Percentiles rank a stretch among this genome's conserved stretches.
Conservation (phyloP, 2,113 vertebrate species). For the Erythrolamprus reginae region DNA sequence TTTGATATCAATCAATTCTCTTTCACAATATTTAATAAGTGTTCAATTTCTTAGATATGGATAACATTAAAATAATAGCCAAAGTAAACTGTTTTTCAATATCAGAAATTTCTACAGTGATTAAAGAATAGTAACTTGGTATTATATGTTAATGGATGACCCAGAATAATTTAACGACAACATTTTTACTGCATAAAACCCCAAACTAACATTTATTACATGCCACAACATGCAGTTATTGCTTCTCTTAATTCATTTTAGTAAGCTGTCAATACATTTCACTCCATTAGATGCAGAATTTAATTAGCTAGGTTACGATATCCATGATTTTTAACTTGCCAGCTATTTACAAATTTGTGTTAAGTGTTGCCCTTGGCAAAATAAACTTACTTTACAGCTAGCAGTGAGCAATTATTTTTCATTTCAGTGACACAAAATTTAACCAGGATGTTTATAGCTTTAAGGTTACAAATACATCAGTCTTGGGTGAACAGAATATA, state of each 20-base stretch:
- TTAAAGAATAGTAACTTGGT: slow-evolving; percentile 60
- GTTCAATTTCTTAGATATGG: slow-evolving; percentile 48
- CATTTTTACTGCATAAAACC: slow-evolving; percentile 46
- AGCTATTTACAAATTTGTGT: slow-evolving; percentile 56
- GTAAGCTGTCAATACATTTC: slow-evolving; percentile 66
- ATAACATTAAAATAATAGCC: slow-evolving; percentile 56
- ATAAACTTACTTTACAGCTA: slow-evolving; percentile 60
- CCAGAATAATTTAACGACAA: slow-evolving; percentile 62
- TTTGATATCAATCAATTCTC: slow-evolving; percentile 33
- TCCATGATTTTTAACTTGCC: slow-evolving; percentile 61
- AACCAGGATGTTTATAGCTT: slow-evolving; percentile 40
- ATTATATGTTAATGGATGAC: slow-evolving; percentile 50
- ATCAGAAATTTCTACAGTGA: slow-evolving; percentile 53
- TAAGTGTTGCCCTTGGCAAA: slow-evolving; percentile 59
- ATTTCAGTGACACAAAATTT: slow-evolving; percentile 43
- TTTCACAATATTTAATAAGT: slow-evolving; percentile 43
- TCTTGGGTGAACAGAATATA: not conserved
- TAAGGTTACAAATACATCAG: slow-evolving; percentile 20
- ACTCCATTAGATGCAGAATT: slow-evolving; percentile 64
- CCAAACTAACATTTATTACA: slow-evolving; percentile 43
- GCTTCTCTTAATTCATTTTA: slow-evolving; percentile 64
- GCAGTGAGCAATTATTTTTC: slow-evolving; percentile 55
- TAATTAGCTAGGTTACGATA: slow-evolving; percentile 64
- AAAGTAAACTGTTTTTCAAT: slow-evolving; percentile 53
- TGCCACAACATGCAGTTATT: slow-evolving; percentile 57